A percentile compares a stretch with the other conserved stretches of the same genome.
phyloP scores from a whole-genome alignment of 37 sponge, comb jelly and placozoan species.

The Amphimedon queenslandica region DNA sequence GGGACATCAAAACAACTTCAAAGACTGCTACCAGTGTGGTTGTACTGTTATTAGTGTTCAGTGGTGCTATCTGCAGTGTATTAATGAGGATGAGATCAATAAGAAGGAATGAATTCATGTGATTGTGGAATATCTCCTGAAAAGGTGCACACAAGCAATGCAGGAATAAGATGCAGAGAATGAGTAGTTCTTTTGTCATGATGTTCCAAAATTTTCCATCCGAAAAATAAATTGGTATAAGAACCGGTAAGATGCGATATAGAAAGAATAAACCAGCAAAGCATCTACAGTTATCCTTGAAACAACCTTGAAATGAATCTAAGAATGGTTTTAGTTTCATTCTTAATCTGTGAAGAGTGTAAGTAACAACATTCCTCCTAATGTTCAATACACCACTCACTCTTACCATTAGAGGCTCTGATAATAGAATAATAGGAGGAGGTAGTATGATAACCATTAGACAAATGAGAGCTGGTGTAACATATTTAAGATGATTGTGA shows the following conservation, averaged over 20 bases:
- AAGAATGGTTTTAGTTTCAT: background rate
- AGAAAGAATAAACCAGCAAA: conserved; percentile 7
- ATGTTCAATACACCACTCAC: background rate
- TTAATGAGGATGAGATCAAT: background rate
- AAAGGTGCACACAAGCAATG: background rate
- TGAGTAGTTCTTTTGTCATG: background rate
- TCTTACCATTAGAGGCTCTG: background rate
- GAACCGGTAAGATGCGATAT: background rate
- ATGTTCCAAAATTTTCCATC: background rate
- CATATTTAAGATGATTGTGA: background rate
- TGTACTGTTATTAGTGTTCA: too few species aligned
- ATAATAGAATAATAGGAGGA: background rate
- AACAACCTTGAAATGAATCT: conserved; percentile 14
- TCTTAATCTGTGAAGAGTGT: background rate
- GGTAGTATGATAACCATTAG: background rate
- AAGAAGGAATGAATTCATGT: background rate
- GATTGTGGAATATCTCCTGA: background rate
- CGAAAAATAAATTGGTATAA: background rate
- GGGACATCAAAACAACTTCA: too few species aligned
- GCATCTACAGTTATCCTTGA: background rate
- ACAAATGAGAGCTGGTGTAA: background rate
- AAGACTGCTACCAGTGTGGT: too few species aligned
- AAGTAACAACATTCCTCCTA: background rate
- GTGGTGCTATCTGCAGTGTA: too few species aligned
- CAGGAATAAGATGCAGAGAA: background rate